Percentiles rank a stretch among this genome's conserved stretches.
Conservation (phyloP, 2,113 vertebrate genomes). For the Myrmecophaga tridactyla region DNA sequence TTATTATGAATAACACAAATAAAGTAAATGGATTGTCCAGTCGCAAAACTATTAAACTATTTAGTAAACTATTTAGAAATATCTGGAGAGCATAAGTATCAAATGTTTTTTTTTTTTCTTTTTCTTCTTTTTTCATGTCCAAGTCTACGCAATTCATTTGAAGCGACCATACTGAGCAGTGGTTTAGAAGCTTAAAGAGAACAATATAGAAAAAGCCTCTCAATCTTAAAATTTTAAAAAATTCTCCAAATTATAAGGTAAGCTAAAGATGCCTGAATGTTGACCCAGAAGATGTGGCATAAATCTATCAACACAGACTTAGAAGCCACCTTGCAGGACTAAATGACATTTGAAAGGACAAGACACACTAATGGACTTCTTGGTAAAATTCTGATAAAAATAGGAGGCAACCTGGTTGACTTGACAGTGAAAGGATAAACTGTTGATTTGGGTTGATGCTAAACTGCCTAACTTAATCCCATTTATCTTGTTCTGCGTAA, state of each 20-base stretch:
- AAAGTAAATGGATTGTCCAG: not conserved
- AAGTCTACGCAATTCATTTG: not conserved
- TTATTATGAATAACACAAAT: conserved; percentile 27
- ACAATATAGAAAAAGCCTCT: not conserved
- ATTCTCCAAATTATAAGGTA: not conserved
- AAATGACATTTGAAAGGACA: not conserved
- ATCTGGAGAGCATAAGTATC: not conserved
- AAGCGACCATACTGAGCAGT: not conserved
- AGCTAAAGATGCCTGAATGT: not conserved
- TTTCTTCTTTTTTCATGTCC: not conserved
- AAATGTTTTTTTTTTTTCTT: not conserved
- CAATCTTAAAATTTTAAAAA: not conserved
- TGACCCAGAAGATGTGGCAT: not conserved
- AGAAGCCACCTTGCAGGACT: not conserved
- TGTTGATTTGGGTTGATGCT: not conserved
- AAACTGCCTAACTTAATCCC: not conserved
- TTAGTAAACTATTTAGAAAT: not conserved
- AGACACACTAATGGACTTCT: not conserved
- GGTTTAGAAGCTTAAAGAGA: not conserved
- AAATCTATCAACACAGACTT: not conserved
- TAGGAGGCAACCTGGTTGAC: not conserved
- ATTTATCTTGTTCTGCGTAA: not conserved
- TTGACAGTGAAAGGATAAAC: not conserved
- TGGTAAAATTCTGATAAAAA: not conserved
- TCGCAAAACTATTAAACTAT: not conserved